Conservation (phyloP, 2,888 invertebrate species). For the Erebia palarica region DNA sequence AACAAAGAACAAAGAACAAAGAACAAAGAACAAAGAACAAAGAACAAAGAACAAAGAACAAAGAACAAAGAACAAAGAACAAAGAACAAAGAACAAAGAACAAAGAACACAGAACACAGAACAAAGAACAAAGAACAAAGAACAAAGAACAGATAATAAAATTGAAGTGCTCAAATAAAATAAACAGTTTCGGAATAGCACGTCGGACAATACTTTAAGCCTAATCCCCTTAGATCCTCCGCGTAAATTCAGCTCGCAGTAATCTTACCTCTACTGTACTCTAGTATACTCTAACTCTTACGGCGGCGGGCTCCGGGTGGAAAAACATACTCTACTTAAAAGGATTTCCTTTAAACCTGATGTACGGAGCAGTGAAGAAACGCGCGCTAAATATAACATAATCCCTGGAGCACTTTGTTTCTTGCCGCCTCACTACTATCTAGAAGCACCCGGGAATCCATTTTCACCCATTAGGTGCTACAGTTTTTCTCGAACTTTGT, state of each 20-base stretch:
- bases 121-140: no score
- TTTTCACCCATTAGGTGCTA: not conserved
- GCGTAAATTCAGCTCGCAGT: slow-evolving; percentile 1
- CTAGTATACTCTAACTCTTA: not conserved
- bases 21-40: no score
- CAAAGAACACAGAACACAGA: no score
- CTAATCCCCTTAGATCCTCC: not conserved
- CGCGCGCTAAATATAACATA: slow-evolving; percentile 1
- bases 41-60: no score
- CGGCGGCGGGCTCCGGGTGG: not conserved
- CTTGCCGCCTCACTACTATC: not conserved
- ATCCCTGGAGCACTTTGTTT: not conserved
- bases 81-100: no score
- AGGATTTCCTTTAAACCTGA: slow-evolving; percentile 12
- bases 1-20: no score
- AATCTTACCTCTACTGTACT: not conserved
- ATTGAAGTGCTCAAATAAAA: not conserved
- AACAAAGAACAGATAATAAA: no score
- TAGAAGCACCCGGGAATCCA: not conserved
- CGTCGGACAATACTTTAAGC: slow-evolving; percentile 1
- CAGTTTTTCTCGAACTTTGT: not conserved
- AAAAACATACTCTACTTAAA: slow-evolving; percentile 10
- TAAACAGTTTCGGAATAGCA: not conserved
- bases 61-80: no score
- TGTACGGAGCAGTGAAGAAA: slow-evolving; percentile 12